Evolutionary conservation across 2,113 vertebrate species (phyloP).

Genomic region (Leiothrix lutea): DNA sequence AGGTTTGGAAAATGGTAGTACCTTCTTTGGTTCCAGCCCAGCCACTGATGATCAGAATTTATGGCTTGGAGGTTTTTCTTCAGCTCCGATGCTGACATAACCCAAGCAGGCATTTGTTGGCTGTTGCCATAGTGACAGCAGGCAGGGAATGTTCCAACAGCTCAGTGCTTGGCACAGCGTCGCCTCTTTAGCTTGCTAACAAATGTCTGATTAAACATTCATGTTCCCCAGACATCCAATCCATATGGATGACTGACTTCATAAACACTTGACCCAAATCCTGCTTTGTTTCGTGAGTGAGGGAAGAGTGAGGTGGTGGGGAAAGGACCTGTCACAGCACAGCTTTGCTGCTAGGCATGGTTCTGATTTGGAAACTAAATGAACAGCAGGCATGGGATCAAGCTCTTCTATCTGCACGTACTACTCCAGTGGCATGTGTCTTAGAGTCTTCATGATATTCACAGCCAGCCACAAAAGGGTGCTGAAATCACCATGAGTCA

Average conservation of each 20-base stretch:
- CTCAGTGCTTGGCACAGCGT: background rate
- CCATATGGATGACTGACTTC: background rate
- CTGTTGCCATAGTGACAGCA: constrained; percentile 35
- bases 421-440: background rate
- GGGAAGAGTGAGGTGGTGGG: background rate
- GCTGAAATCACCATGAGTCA: background rate
- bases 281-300: background rate
- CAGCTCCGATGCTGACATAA: background rate
- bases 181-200: constrained; percentile 28
- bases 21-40: background rate
- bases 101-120: background rate
- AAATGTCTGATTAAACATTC: constrained; percentile 39
- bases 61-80: background rate
- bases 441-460: too few species aligned
- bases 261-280: background rate
- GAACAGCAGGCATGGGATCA: background rate
- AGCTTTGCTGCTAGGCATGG: background rate
- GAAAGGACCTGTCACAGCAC: background rate
- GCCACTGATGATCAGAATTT: background rate
- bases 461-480: background rate
- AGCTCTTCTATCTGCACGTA: background rate
- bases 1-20: background rate
- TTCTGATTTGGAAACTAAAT: background rate
- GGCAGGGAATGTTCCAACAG: constrained; percentile 15
- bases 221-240: background rate